Conservation (phyloP, 2,113 vertebrate species). For the Phodopus roborovskii region DNA sequence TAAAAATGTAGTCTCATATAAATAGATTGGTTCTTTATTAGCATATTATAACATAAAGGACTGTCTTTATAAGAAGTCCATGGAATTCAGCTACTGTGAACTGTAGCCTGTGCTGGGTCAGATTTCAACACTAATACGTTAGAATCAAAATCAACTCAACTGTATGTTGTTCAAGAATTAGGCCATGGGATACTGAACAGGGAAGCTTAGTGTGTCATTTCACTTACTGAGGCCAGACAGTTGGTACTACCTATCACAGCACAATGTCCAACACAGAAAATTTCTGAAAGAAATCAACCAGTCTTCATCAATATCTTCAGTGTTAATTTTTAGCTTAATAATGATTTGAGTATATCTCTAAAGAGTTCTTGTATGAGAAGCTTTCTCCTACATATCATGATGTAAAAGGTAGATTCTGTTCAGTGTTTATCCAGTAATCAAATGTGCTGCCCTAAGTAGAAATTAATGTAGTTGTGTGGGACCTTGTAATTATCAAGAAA, state of each 20-base stretch:
- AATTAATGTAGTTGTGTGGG: background rate
- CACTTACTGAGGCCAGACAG: background rate
- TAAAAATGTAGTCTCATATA: background rate
- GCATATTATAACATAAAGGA: background rate
- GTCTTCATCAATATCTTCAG: background rate
- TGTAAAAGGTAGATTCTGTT: background rate
- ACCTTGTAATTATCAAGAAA: background rate
- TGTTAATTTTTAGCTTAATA: background rate
- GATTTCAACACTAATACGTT: background rate
- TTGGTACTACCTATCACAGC: accelerated
- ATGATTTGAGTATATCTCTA: background rate
- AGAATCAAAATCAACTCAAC: background rate
- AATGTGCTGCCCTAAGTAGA: background rate
- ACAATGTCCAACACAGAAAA: background rate
- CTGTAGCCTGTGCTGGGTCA: background rate
- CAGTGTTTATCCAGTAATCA: background rate
- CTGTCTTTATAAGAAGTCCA: background rate
- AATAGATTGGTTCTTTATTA: background rate
- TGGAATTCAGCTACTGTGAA: background rate
- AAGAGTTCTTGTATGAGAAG: background rate
- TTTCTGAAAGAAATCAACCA: background rate
- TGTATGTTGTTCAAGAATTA: background rate
- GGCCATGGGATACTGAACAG: background rate
- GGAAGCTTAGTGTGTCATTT: background rate
- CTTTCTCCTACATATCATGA: background rate